Percentiles rank a stretch among this genome's conserved stretches.
phyloP scores from a whole-genome alignment of 2,888 invertebrate species.

The Epirrhoe alternata region DNA sequence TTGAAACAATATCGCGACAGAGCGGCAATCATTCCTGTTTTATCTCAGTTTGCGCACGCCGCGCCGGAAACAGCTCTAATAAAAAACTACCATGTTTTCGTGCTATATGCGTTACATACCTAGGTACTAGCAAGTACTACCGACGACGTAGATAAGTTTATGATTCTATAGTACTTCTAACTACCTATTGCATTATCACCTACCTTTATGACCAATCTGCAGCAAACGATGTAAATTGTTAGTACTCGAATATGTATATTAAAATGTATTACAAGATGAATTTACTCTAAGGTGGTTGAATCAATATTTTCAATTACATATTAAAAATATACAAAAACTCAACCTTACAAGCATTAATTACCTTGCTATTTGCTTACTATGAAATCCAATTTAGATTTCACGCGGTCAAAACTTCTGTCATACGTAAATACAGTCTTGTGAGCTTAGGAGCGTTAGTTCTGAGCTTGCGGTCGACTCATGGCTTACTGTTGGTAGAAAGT shows the following conservation, averaged over 20 bases:
- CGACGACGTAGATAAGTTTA: constrained; percentile 14
- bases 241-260: too few relatives aligned
- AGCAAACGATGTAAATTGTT: too few relatives aligned
- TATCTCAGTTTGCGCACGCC: constrained; percentile 82
- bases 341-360: neutral
- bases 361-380: too few relatives aligned
- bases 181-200: too few relatives aligned
- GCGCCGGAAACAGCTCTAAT: constrained; percentile 78
- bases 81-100: constrained; percentile 76
- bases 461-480: constrained; percentile 37
- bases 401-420: constrained; percentile 41
- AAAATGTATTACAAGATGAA: too few relatives aligned
- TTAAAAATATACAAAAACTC: constrained; percentile 9
- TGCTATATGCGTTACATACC: constrained; percentile 40
- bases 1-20: constrained; percentile 81
- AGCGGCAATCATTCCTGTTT: constrained; percentile 83
- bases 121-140: constrained; percentile 37
- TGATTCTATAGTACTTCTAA: too few relatives aligned
- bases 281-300: too few relatives aligned
- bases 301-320: too few relatives aligned
- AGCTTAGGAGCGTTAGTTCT: constrained; percentile 36
- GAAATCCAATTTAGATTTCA: constrained; percentile 40
- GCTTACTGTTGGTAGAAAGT: constrained; percentile 40
- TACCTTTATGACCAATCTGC: too few relatives aligned
- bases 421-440: constrained; percentile 40